These are phyloP conservation scores for Zophobas atratus DNA, from an alignment of 1,140 invertebrate species.

Conservation along the genomic window DNA sequence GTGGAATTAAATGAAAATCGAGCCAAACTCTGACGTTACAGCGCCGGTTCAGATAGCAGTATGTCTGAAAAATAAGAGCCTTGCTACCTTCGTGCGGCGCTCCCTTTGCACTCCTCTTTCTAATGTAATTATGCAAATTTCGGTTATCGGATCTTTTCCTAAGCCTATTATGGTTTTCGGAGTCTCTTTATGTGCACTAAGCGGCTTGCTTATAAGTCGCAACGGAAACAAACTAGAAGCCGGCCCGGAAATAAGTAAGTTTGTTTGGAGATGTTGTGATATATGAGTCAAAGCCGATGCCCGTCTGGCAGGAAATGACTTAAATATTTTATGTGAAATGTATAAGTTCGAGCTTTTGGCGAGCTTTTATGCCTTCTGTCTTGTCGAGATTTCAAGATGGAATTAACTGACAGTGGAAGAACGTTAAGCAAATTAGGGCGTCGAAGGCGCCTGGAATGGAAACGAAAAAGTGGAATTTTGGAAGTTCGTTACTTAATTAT, in stretches of 20 bases:
- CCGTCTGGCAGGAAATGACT: slow-evolving; percentile 31
- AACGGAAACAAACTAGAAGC: slow-evolving; percentile 30
- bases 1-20: no score
- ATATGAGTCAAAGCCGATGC: slow-evolving; percentile 3
- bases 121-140: slow-evolving; percentile 28
- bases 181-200: slow-evolving; percentile 26
- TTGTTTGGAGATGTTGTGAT: slow-evolving; percentile 20
- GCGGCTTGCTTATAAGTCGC: slow-evolving; percentile 31
- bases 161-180: slow-evolving; percentile 31
- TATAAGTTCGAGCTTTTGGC: background rate
- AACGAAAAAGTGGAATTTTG: no score
- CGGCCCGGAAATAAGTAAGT: slow-evolving; percentile 32
- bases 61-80: background rate
- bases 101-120: background rate
- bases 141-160: slow-evolving; percentile 24
- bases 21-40: no score
- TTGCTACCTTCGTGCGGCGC: background rate
- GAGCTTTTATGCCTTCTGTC: no score
- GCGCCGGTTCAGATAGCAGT: no score
- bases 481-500: no score
- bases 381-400: no score
- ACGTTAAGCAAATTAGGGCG: no score
- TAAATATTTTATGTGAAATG: slow-evolving; percentile 28
- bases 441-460: no score
- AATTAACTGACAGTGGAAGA: no score